Conservation (phyloP, 2,797 vertebrate genomes). For the Cygnus olor region DNA sequence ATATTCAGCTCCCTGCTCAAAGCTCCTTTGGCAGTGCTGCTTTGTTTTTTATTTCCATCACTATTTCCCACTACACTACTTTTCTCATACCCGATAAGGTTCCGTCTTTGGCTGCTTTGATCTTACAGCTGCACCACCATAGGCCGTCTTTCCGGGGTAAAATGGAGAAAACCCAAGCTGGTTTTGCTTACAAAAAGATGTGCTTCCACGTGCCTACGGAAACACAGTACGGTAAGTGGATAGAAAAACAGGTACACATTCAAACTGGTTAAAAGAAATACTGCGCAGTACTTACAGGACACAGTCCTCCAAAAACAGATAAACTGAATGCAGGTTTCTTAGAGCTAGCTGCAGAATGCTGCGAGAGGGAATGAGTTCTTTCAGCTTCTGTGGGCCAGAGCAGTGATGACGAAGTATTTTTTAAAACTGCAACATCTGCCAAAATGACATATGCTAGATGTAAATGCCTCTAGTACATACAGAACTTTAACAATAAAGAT, state of each 20-base stretch:
- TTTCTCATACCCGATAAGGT: constrained; percentile 88
- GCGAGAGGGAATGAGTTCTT: constrained; percentile 85
- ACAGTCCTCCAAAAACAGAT: constrained; percentile 89
- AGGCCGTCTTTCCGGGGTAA: constrained; percentile 96
- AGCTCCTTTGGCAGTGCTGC: not conserved
- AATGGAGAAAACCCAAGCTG: constrained; percentile 95
- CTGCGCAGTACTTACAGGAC: constrained; percentile 77
- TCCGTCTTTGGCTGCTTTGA: constrained; percentile 72
- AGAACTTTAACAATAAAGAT: not conserved
- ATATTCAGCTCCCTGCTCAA: not conserved
- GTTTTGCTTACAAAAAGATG: constrained; percentile 88
- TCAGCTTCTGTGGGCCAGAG: constrained; percentile 95
- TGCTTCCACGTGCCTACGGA: constrained; percentile 88
- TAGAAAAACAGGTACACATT: constrained; percentile 29
- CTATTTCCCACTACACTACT: not conserved
- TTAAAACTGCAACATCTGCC: constrained; percentile 91
- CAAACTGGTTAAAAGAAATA: constrained; percentile 10
- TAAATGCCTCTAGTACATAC: not conserved
- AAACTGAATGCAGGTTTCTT: constrained; percentile 97
- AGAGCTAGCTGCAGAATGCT: constrained; percentile 85
- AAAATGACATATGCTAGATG: not conserved
- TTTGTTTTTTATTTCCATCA: not conserved
- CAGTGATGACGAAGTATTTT: constrained; percentile 86
- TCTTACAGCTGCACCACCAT: constrained; percentile 91
- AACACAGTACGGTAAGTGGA: constrained; percentile 31